Evolutionary conservation across 2,888 invertebrate species (phyloP).

Genomic region (Calliopum simillimum): DNA sequence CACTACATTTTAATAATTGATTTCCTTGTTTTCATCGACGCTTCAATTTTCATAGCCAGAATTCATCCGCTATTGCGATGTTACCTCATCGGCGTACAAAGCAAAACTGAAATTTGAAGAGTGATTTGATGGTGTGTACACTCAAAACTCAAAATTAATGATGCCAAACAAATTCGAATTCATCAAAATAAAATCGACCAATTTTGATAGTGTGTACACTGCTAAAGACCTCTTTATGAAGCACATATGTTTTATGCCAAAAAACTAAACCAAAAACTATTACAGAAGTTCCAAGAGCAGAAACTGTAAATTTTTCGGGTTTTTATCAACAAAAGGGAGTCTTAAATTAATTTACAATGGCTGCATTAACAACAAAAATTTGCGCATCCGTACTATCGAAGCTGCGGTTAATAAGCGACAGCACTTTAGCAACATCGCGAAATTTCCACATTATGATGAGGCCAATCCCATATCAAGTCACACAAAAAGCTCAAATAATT

Average conservation of each 20-base stretch:
- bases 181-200: too few relatives aligned
- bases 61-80: too few relatives aligned
- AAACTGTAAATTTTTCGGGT: background rate
- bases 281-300: background rate
- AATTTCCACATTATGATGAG: constrained; percentile 56
- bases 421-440: constrained; percentile 37
- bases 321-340: constrained; percentile 36
- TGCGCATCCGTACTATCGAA: constrained; percentile 40
- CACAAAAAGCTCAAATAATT: constrained; percentile 27
- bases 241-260: constrained; percentile 23
- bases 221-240: too few relatives aligned
- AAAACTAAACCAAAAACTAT: constrained; percentile 2
- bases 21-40: too few relatives aligned
- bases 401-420: constrained; percentile 34
- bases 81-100: too few relatives aligned
- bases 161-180: too few relatives aligned
- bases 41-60: too few relatives aligned
- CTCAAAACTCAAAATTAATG: too few relatives aligned
- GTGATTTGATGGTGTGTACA: too few relatives aligned
- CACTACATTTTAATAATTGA: too few relatives aligned
- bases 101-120: too few relatives aligned
- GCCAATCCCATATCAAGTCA: constrained; percentile 41
- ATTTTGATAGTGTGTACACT: too few relatives aligned
- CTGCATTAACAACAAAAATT: constrained; percentile 49
- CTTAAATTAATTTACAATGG: constrained; percentile 53